Conservation (phyloP, 1,140 invertebrate species). For the Aphelinus certus region DNA sequence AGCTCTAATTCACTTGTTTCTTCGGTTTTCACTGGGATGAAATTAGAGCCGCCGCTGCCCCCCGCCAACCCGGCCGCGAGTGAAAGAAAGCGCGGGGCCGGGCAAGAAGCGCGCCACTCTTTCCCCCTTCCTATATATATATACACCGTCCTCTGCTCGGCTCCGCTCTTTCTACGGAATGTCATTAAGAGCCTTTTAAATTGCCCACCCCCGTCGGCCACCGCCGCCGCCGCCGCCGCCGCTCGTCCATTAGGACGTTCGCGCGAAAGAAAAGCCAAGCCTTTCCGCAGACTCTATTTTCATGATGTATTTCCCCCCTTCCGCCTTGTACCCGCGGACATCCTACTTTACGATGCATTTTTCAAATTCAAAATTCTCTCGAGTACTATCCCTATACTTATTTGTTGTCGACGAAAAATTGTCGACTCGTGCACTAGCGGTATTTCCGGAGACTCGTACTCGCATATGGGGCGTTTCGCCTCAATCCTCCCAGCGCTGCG, state of each 20-base stretch:
- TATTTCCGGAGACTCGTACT: too few species aligned
- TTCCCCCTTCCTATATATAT: not conserved
- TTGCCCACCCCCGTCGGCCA: constrained; percentile 44
- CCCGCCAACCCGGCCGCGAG: not conserved
- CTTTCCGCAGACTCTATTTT: constrained; percentile 32
- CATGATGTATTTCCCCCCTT: too few species aligned
- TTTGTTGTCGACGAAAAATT: too few species aligned
- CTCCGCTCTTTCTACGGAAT: constrained; percentile 47
- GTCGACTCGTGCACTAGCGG: too few species aligned
- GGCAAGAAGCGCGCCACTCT: not conserved
- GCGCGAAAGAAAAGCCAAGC: constrained; percentile 51
- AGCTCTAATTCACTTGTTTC: constrained; percentile 63
- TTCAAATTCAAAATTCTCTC: too few species aligned
- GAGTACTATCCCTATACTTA: too few species aligned
- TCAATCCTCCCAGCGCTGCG: too few species aligned
- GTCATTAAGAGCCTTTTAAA: constrained; percentile 63
- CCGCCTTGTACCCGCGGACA: too few species aligned
- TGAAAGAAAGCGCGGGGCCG: constrained; percentile 15
- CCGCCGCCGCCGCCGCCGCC: constrained; percentile 42
- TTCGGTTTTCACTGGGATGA: constrained; percentile 61
- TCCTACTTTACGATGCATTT: too few species aligned
- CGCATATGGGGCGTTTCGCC: too few species aligned
- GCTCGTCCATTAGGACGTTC: constrained; percentile 55
- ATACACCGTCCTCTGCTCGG: constrained; percentile 5
- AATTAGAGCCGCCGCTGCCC: constrained; percentile 53